A percentile compares a stretch with the other conserved stretches of the same genome.
phyloP scores from a whole-genome alignment of 2,797 vertebrate species.

The Tokudaia muenninki region DNA sequence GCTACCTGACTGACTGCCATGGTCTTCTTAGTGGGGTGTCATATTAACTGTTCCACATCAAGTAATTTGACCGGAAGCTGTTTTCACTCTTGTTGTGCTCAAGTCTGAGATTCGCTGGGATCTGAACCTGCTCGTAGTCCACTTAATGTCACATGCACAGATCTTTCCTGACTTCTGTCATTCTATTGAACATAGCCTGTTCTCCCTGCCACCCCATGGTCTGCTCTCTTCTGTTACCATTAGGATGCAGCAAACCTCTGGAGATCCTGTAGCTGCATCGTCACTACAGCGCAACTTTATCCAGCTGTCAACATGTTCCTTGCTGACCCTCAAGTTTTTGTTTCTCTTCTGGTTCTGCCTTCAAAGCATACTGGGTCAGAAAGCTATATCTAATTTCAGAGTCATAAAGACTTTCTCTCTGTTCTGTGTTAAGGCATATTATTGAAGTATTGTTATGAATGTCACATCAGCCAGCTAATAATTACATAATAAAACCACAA shows the following conservation, averaged over 20 bases:
- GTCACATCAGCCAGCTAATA: not conserved
- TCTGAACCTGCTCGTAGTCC: too few species aligned
- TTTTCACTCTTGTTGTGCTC: too few species aligned
- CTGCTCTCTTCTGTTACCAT: not conserved
- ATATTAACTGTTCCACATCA: too few species aligned
- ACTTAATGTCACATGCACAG: not conserved
- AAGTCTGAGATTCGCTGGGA: too few species aligned
- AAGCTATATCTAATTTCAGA: not conserved
- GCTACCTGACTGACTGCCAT: too few species aligned
- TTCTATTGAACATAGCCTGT: not conserved
- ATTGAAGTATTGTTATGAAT: accelerated
- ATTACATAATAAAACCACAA: not conserved
- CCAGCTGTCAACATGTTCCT: not conserved
- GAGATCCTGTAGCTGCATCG: not conserved
- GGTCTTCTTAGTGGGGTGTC: too few species aligned
- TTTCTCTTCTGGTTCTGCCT: not conserved
- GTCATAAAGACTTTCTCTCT: not conserved
- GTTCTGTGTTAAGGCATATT: not conserved
- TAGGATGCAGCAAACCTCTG: not conserved
- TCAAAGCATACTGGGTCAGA: not conserved
- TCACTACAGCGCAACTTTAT: accelerated
- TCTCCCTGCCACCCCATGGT: not conserved
- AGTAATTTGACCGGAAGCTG: too few species aligned
- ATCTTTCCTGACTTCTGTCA: not conserved
- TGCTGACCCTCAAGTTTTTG: not conserved